A percentile compares a stretch with the other conserved stretches of the same genome.
Conservation (phyloP, 2,113 vertebrate genomes). For the Equus quagga region DNA sequence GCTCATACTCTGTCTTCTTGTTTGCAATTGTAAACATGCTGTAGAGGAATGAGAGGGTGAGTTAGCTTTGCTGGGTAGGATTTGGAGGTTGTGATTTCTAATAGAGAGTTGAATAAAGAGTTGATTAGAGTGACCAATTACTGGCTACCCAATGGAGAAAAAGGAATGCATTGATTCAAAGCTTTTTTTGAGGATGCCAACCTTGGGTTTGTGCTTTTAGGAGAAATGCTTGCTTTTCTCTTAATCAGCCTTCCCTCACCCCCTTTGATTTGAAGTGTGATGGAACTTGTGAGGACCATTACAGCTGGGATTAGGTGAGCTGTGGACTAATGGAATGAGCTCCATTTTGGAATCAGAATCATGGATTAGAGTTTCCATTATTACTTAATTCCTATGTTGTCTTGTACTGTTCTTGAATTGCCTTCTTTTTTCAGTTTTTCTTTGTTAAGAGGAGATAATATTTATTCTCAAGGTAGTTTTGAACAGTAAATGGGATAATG, state of each 20-base stretch:
- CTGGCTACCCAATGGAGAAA: constrained; percentile 50
- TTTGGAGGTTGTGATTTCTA: constrained; percentile 45
- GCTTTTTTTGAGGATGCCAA: constrained; percentile 61
- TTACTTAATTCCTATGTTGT: background rate
- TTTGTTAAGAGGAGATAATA: background rate
- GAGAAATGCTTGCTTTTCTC: constrained; percentile 44
- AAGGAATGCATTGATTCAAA: constrained; percentile 52
- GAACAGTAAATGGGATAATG: background rate
- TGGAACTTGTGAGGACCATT: background rate
- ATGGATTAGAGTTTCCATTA: background rate
- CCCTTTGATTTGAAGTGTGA: background rate
- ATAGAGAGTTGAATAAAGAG: constrained; percentile 52
- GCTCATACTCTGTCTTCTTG: background rate
- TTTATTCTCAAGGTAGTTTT: background rate
- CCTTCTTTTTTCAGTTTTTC: background rate
- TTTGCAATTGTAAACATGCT: constrained; percentile 35
- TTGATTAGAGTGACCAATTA: constrained; percentile 57
- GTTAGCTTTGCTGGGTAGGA: background rate
- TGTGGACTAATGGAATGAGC: background rate
- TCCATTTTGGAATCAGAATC: constrained; percentile 39
- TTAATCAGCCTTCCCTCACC: constrained; percentile 25
- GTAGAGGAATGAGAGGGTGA: background rate
- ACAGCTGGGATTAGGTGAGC: background rate
- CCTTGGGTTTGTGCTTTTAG: constrained; percentile 6
- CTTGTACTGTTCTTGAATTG: background rate